phyloP scores from a whole-genome alignment of 2,797 vertebrate genomes.

The Sus cebifrons region DNA sequence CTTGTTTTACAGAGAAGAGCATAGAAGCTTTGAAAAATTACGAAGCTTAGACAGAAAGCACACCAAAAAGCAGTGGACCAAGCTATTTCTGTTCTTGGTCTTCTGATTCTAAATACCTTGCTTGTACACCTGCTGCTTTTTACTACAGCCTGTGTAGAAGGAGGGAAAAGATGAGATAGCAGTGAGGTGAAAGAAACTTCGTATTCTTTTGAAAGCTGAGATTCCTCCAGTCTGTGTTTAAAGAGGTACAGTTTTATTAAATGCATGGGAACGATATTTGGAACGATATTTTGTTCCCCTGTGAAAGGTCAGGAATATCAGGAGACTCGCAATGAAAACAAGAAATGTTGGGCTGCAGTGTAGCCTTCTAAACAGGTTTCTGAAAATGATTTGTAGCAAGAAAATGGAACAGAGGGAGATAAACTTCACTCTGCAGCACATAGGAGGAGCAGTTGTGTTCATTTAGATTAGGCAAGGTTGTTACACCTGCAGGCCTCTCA shows the following conservation, averaged over 20 bases:
- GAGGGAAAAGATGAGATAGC: not conserved
- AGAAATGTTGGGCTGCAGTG: not conserved
- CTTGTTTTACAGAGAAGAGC: not conserved
- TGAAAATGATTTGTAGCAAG: conserved; percentile 15
- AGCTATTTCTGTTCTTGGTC: not conserved
- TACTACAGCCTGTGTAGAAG: not conserved
- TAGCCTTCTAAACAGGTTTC: not conserved
- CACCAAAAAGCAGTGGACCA: not conserved
- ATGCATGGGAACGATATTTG: not conserved
- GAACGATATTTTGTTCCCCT: not conserved
- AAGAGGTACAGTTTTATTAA: not conserved
- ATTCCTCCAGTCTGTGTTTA: conserved; percentile 21
- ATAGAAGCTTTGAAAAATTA: not conserved
- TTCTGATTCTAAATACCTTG: not conserved
- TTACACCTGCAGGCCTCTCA: not conserved
- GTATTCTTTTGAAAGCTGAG: not conserved
- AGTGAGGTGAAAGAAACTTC: not conserved
- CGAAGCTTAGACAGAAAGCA: not conserved
- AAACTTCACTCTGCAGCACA: not conserved
- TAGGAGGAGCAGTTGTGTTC: not conserved
- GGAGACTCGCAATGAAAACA: not conserved
- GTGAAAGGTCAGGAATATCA: not conserved
- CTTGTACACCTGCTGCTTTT: not conserved
- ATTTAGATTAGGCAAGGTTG: not conserved
- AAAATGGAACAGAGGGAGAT: not conserved